These are phyloP conservation scores for Melanostoma scalare DNA, from an alignment of 2,888 invertebrate genomes.

Conservation along the genomic window DNA sequence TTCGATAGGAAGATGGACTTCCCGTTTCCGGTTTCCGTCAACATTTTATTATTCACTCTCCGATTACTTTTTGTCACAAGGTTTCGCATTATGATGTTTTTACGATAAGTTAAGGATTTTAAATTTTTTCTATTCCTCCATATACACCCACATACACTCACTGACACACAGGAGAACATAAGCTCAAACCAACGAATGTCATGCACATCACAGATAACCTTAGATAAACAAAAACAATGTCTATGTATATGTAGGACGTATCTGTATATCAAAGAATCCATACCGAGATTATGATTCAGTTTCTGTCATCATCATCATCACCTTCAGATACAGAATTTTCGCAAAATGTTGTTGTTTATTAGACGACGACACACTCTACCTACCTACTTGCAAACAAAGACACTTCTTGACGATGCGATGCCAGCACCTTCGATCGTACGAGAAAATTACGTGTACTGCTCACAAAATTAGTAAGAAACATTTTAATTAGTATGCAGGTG, in stretches of 20 bases:
- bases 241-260: background rate
- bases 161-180: background rate
- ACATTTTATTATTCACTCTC: slow-evolving; percentile 67
- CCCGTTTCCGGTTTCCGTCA: slow-evolving; percentile 82
- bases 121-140: slow-evolving; percentile 10
- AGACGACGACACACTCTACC: background rate
- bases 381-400: slow-evolving; percentile 28
- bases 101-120: slow-evolving; percentile 32
- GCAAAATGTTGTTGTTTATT: slow-evolving; percentile 33
- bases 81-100: slow-evolving; percentile 51
- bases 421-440: slow-evolving; percentile 25
- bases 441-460: slow-evolving; percentile 53
- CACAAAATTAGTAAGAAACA: slow-evolving; percentile 55
- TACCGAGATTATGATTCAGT: slow-evolving; percentile 3
- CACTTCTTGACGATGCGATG: slow-evolving; percentile 25
- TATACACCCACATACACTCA: background rate
- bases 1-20: slow-evolving; percentile 81
- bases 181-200: background rate
- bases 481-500: slow-evolving; percentile 68
- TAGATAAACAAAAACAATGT: too few species aligned
- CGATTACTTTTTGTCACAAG: slow-evolving; percentile 56
- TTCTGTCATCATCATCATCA: slow-evolving; percentile 17
- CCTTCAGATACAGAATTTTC: background rate
- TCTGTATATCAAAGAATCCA: background rate
- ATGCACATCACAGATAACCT: too few species aligned